A percentile compares a stretch with the other conserved stretches of the same genome.
These are phyloP conservation scores for Phocoena phocoena DNA, from an alignment of 2,113 vertebrate species.

Conservation along the genomic window DNA sequence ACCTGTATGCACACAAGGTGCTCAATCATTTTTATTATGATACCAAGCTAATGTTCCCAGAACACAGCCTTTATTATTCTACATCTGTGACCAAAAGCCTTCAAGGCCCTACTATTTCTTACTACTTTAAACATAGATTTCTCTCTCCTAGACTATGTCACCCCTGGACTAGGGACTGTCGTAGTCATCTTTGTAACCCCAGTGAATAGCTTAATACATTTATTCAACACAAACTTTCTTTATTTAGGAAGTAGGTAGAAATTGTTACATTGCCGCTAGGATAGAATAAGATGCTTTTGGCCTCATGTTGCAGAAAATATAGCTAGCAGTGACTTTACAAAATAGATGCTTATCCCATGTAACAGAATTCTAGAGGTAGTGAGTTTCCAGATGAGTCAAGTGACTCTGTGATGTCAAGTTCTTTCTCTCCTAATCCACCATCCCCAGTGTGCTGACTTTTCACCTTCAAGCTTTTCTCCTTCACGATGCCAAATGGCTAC, in stretches of 20 bases:
- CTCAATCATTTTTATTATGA: conserved; percentile 18
- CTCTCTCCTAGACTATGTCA: neutral
- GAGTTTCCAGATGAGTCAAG: neutral
- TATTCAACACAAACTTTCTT: neutral
- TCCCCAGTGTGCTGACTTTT: neutral
- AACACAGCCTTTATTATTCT: neutral
- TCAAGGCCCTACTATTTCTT: neutral
- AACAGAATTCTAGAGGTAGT: neutral
- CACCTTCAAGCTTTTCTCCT: neutral
- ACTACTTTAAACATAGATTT: neutral
- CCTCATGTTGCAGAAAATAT: neutral
- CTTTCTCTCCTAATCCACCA: neutral
- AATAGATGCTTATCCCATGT: neutral
- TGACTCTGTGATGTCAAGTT: neutral
- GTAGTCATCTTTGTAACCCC: neutral
- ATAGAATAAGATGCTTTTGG: neutral
- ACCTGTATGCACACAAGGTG: neutral
- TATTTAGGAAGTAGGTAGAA: neutral
- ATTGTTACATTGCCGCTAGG: neutral
- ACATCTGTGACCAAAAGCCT: neutral
- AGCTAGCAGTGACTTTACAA: neutral
- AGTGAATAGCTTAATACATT: neutral
- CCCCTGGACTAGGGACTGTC: neutral
- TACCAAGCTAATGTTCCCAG: neutral
- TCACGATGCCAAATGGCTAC: neutral